Percentiles rank a stretch among this genome's conserved stretches.
These are phyloP conservation scores for Drosophila niveifrons DNA, from an alignment of 2,888 invertebrate species.

Conservation along the genomic window DNA sequence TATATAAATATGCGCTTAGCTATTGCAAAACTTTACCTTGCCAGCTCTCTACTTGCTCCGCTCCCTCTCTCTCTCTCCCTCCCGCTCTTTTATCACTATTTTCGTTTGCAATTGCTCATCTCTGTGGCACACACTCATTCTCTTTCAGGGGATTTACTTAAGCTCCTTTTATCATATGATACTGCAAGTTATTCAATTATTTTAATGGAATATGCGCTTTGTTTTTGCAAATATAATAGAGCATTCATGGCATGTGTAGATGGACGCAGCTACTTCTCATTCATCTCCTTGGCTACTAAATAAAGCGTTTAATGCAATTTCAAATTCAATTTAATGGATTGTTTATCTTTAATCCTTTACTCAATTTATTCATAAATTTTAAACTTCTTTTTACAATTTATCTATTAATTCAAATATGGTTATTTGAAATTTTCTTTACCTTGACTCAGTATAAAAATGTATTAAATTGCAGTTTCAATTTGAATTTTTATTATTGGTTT, in stretches of 20 bases:
- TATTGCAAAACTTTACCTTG: constrained; percentile 57
- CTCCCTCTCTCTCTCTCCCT: constrained; percentile 2
- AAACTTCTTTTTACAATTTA: neutral
- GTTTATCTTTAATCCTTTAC: neutral
- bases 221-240: constrained; percentile 49
- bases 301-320: constrained; percentile 54
- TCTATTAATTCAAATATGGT: too few relatives aligned
- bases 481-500: too few relatives aligned
- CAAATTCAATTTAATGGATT: constrained; percentile 48
- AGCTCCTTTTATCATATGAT: constrained; percentile 64
- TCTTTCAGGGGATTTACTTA: constrained; percentile 68
- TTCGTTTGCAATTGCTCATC: neutral
- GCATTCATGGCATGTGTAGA: constrained; percentile 2
- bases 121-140: neutral
- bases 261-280: neutral
- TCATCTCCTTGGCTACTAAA: constrained; percentile 1
- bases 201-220: constrained; percentile 71
- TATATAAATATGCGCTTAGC: constrained; percentile 67
- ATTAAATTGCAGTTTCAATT: too few relatives aligned
- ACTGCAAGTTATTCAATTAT: constrained; percentile 79
- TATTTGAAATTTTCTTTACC: too few relatives aligned
- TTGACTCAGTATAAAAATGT: too few relatives aligned
- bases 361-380: neutral
- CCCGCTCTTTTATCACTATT: neutral
- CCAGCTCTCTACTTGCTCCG: neutral